Base-by-base conservation (phyloP, 2,113 vertebrate species). In the Myiagra hebetior region DNA sequence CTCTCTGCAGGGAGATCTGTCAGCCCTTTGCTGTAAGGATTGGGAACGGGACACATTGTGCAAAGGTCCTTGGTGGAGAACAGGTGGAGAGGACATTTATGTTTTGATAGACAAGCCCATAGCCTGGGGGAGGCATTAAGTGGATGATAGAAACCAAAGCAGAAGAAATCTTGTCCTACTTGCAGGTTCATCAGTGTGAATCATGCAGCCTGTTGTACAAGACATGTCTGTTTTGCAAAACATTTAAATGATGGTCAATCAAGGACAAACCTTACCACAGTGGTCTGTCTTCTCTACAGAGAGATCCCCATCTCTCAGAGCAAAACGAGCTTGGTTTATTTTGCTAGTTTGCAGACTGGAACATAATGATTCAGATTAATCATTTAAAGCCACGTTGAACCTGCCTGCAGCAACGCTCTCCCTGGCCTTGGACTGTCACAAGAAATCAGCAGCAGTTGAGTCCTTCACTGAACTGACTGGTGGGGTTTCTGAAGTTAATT, bases 141-240 rank as follows among this genome's bases (percentile, higher is more conserved):
- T 62, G 63, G 63, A 69, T 89, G 28, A 30, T 8, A 78, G 52
- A 89, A 93, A 87, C 27, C 22, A 75, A 89, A 91, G 46, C 56
- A 68, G 82, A 49, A 91, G 73, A 88, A 87, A 37, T 87, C 47
- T 64, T 81, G 89, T 70, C 72, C 80, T 93, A 11, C 80, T 67
- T 94, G 89, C 47, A 89, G 28, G 77, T 81, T 93, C 60, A 68
- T 92, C 84, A 68, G n/a, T 64, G 74, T 95, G 93, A 95, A 87
- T 95, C 84, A 95, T 21, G 73, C 56, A 95, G 84, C 77, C 69
- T 89, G 86, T 87, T 92, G 55, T 92, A 89, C 73, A 87, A 91
- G 87, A 59, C 50, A 8, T 39, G 64, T 80, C 59, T 92, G 65
- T 94, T 95, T 87, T 87, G 80, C 41, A 91, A 78, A 68, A 52